Evolutionary conservation across 2,888 invertebrate genomes (phyloP).

Genomic region (Harpalus rubripes): DNA sequence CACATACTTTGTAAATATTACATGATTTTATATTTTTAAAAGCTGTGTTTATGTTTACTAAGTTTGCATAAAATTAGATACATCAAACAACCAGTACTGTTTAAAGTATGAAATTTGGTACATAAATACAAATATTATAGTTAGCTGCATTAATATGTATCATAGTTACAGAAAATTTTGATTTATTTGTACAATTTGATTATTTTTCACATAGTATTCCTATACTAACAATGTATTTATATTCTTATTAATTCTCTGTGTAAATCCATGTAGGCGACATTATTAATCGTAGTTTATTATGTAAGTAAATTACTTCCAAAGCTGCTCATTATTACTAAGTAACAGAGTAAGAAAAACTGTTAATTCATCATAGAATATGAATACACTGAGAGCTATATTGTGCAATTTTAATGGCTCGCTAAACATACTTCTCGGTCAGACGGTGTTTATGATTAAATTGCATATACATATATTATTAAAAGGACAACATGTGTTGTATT

Average conservation of each 20-base stretch:
- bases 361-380: slow-evolving; percentile 3
- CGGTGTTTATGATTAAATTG: slow-evolving; percentile 36
- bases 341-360: background rate
- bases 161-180: too few relatives aligned
- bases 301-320: slow-evolving; percentile 17
- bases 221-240: background rate
- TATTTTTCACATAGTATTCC: too few relatives aligned
- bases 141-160: too few relatives aligned
- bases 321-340: slow-evolving; percentile 27
- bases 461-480: background rate
- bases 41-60: too few relatives aligned
- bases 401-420: slow-evolving; percentile 2
- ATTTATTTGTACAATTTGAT: too few relatives aligned
- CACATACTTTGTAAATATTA: too few relatives aligned
- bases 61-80: too few relatives aligned
- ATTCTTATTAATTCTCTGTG: background rate
- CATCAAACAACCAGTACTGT: too few relatives aligned
- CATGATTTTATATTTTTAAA: too few relatives aligned
- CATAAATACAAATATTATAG: too few relatives aligned
- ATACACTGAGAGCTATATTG: slow-evolving; percentile 3
- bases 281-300: slow-evolving; percentile 17
- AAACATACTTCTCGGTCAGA: background rate
- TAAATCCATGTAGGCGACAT: background rate
- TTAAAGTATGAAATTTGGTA: too few relatives aligned
- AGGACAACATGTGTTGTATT: background rate